Percentiles rank a stretch among this genome's conserved stretches.
phyloP scores from a whole-genome alignment of 2,888 invertebrate species.

The Scrobipalpa atriplicella region DNA sequence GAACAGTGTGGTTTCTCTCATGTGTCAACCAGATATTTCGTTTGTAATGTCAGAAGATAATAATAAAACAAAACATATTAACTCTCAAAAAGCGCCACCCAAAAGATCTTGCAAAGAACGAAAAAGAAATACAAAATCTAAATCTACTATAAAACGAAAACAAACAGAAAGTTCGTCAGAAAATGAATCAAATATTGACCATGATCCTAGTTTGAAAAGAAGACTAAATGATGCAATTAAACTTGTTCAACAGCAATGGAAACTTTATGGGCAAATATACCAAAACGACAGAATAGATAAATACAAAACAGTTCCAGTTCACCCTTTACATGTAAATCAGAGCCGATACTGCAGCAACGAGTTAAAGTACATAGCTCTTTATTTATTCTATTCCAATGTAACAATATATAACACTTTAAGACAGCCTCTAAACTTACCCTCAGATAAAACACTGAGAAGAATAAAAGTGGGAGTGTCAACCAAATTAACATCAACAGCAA shows the following conservation, averaged over 20 bases:
- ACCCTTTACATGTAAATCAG: slow-evolving; percentile 13
- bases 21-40: slow-evolving; percentile 22
- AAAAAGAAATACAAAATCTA: slow-evolving; percentile 9
- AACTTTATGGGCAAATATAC: slow-evolving; percentile 22
- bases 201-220: slow-evolving; percentile 3
- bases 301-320: background rate
- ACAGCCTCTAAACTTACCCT: slow-evolving; percentile 20
- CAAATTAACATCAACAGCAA: slow-evolving; percentile 21
- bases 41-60: slow-evolving; percentile 3
- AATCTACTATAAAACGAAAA: background rate
- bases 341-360: slow-evolving; percentile 18
- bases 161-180: background rate
- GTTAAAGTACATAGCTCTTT: slow-evolving; percentile 20
- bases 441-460: slow-evolving; percentile 25
- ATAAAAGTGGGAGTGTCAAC: slow-evolving; percentile 18
- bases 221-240: slow-evolving; percentile 23
- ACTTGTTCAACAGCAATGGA: slow-evolving; percentile 23
- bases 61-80: background rate
- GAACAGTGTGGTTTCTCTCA: background rate
- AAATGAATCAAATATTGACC: background rate
- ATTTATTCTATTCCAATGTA: slow-evolving; percentile 22
- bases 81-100: slow-evolving; percentile 3
- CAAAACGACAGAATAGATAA: background rate
- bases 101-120: background rate
- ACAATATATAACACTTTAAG: slow-evolving; percentile 19